A percentile compares a stretch with the other conserved stretches of the same genome.
Conservation (phyloP, 2,888 invertebrate genomes). For the Pilophorus perplexus region DNA sequence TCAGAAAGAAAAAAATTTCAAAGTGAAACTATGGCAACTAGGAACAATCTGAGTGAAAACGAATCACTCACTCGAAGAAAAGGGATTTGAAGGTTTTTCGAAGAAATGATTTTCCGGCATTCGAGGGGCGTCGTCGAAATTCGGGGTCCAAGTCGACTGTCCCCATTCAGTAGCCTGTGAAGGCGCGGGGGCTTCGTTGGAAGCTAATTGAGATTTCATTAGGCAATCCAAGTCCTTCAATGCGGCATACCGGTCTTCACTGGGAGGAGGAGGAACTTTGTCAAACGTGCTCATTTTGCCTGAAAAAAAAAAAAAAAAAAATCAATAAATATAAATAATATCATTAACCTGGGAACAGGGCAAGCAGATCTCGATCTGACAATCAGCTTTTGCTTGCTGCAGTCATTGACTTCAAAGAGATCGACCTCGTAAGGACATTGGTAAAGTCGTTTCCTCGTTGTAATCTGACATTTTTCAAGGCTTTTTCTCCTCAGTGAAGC, state of each 20-base stretch:
- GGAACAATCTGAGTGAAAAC: neutral
- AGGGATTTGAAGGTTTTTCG: slow-evolving; percentile 40
- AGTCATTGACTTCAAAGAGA: no score
- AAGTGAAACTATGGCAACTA: neutral
- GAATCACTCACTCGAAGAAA: slow-evolving; percentile 33
- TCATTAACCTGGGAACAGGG: neutral
- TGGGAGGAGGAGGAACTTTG: slow-evolving; percentile 50
- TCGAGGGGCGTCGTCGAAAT: slow-evolving; percentile 22
- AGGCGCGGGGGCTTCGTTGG: slow-evolving; percentile 9
- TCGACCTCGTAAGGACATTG: no score
- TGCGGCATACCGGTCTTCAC: slow-evolving; percentile 91
- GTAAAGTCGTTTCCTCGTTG: no score
- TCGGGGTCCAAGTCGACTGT: slow-evolving; percentile 20
- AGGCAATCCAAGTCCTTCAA: slow-evolving; percentile 83
- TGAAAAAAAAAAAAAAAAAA: slow-evolving; percentile 1
- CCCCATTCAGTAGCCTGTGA: slow-evolving; percentile 33
- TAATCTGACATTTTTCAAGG: no score
- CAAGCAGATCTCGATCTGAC: no score
- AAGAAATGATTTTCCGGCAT: slow-evolving; percentile 10
- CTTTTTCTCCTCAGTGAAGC: no score
- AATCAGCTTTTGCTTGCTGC: no score
- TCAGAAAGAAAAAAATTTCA: slow-evolving; percentile 1
- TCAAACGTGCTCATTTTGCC: slow-evolving; percentile 34
- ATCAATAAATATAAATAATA: neutral
- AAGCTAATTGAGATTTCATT: slow-evolving; percentile 54